These are phyloP conservation scores for Xanthia icteritia DNA, from an alignment of 2,888 invertebrate species.

Conservation along the genomic window DNA sequence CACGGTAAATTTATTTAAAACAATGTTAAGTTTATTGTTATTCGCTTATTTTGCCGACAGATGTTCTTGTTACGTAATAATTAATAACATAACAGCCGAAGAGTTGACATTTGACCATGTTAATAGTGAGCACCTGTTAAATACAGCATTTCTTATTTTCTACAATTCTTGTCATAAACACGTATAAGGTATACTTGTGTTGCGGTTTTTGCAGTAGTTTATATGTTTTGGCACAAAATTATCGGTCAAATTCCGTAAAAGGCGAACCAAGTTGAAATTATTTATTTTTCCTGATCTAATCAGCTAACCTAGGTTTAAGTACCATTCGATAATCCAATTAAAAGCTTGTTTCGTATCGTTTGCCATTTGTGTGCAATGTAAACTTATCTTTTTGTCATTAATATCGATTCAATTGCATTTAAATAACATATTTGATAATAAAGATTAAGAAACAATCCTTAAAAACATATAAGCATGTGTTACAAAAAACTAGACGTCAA, in stretches of 20 bases:
- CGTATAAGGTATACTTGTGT: neutral
- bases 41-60: conserved; percentile 21
- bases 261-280: conserved; percentile 31
- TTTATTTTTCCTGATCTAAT: conserved; percentile 51
- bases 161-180: conserved; percentile 30
- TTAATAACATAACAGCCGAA: conserved; percentile 11
- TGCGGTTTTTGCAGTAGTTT: neutral
- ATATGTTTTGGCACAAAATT: conserved; percentile 14
- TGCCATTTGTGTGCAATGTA: conserved; percentile 35
- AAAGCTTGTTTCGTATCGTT: conserved; percentile 33
- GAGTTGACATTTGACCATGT: conserved; percentile 42
- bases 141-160: neutral
- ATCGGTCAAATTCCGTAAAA: conserved; percentile 16
- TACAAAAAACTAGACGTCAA: conserved; percentile 27
- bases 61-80: conserved; percentile 39
- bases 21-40: neutral
- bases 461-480: conserved; percentile 12
- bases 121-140: neutral
- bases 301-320: conserved; percentile 26
- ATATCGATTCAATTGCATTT: conserved; percentile 39
- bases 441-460: conserved; percentile 21
- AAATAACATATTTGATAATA: conserved; percentile 15
- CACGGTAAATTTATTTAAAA: neutral
- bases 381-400: conserved; percentile 20
- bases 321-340: conserved; percentile 47